Percentiles rank a stretch among this genome's conserved stretches.
Evolutionary conservation across 2,888 invertebrate species (phyloP).

Genomic region (Heteropelma amictum): DNA sequence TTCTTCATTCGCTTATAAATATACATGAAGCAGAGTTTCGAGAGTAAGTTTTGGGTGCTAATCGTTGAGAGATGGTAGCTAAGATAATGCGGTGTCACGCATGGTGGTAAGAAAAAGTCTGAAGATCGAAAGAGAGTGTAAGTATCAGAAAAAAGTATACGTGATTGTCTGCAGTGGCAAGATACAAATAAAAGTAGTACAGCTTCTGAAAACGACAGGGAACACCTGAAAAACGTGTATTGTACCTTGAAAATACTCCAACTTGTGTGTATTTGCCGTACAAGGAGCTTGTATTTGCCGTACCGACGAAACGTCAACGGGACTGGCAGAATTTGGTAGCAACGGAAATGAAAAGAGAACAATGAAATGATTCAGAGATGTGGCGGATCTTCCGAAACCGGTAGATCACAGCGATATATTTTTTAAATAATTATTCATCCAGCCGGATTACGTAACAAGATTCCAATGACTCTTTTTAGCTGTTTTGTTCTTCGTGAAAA

Average conservation of each 20-base stretch:
- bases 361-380: not conserved
- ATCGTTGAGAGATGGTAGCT: constrained; percentile 34
- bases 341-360: constrained; percentile 17
- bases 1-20: not conserved
- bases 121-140: constrained; percentile 46
- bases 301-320: constrained; percentile 23
- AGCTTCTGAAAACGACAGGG: constrained; percentile 61
- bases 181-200: constrained; percentile 57
- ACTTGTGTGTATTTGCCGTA: not conserved
- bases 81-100: constrained; percentile 52
- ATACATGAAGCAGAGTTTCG: not conserved
- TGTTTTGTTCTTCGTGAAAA: not conserved
- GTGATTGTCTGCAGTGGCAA: constrained; percentile 38
- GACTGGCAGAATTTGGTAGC: constrained; percentile 2
- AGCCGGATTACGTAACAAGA: no score
- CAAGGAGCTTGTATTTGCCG: constrained; percentile 15
- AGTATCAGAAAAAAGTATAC: constrained; percentile 39
- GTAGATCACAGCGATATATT: constrained; percentile 16
- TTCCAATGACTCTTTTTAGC: no score
- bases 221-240: constrained; percentile 35
- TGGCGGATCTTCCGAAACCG: constrained; percentile 35
- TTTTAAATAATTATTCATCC: constrained; percentile 10
- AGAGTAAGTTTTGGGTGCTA: constrained; percentile 18
- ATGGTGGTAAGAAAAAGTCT: constrained; percentile 46
- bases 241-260: constrained; percentile 13